Evolutionary conservation across 2,797 vertebrate species (phyloP), one percentile per base, ranked within the genome.

Genomic region (Brachymystax lenok): DNA sequence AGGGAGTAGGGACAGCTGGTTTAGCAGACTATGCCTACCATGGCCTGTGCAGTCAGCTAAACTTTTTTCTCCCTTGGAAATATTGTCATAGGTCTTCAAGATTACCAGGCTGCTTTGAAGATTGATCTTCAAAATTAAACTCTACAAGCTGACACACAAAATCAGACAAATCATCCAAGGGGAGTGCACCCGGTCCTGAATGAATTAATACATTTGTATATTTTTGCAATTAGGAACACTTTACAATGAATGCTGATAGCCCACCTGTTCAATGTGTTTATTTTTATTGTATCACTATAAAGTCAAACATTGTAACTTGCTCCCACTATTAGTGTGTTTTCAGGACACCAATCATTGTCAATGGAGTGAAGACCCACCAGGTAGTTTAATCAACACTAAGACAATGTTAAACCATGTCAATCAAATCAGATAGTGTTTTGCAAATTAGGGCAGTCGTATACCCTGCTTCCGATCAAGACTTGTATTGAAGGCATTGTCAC

Each of bases 21-120:
- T 21, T 19, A 10, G 17, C 10, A 63, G 24, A 52, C 46, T 27
- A 33, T 66, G 1, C 21, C 69, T 70, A 63, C 21, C 59, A 27
- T 63, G 56, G 13, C 46, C 46, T 14, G 1, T 67, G 64, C 73
- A 13, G 66, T 16, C 51, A 72, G 3, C 1, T 67, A 63, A 21
- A 74, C 46, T 35, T 52, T 21, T 30, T 19, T 30, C 27, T 51
- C 17, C 2, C 8, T 77, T 61, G 67, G 28, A 17, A 24, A 52
- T 63, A 30, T 91, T 78, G 85, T 78, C 21, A 79, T 88, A 99
- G 98, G 97, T 69, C 94, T 99, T 46, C 96, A 95, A 77, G 98
- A 99, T 85, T 99, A 96, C 81, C 93, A 97, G 81, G 96, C 95
- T 54, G 97, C 98, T 81, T 93, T 98, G 30, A 95, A 92, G 90